These are phyloP conservation scores for Tolmerus cingulatus DNA, from an alignment of 2,888 invertebrate genomes.

Conservation along the genomic window DNA sequence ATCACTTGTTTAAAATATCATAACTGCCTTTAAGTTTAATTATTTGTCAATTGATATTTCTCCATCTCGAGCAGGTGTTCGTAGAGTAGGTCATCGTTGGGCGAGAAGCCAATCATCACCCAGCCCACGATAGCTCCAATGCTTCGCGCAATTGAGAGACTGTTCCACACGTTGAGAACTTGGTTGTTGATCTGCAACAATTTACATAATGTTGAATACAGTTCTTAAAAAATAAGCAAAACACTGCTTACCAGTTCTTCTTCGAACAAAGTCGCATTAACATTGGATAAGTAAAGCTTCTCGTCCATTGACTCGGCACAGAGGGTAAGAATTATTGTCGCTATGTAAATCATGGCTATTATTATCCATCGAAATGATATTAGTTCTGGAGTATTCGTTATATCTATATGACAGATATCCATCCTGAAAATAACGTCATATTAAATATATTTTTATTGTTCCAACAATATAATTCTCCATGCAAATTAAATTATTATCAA, in stretches of 20 bases:
- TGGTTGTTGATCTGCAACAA: conserved; percentile 60
- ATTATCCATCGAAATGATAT: conserved; percentile 64
- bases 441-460: not conserved
- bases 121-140: conserved; percentile 67
- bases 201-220: not conserved
- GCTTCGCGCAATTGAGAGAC: conserved; percentile 66
- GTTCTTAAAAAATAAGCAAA: not conserved
- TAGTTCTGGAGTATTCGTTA: conserved; percentile 60
- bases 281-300: conserved; percentile 59
- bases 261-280: conserved; percentile 59
- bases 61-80: conserved; percentile 64
- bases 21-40: conserved; percentile 52
- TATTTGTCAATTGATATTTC: conserved; percentile 63
- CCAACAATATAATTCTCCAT: not conserved
- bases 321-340: conserved; percentile 63
- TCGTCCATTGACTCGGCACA: conserved; percentile 63
- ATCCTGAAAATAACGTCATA: conserved; percentile 54
- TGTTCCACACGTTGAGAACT: conserved; percentile 66
- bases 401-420: conserved; percentile 62
- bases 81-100: conserved; percentile 66
- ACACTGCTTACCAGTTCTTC: conserved; percentile 58
- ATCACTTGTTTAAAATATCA: conserved; percentile 30
- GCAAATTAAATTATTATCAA: too few relatives aligned
- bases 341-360: conserved; percentile 63
- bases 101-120: conserved; percentile 66